Evolutionary conservation across 2,888 invertebrate species (phyloP).

Genomic region (Rhyacophila evoluta): DNA sequence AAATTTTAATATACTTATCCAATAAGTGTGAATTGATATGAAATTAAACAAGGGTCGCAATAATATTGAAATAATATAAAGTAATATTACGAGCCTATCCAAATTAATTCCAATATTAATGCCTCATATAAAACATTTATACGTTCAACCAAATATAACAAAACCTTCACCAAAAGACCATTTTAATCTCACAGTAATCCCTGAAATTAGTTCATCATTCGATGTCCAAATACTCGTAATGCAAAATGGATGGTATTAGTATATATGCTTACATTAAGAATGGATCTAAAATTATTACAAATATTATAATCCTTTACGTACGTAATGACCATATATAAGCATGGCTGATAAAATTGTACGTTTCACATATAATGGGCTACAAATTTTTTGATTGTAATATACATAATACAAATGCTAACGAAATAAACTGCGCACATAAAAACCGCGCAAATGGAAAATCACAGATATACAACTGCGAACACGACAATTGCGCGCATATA

Average conservation of each 20-base stretch:
- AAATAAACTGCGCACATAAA: too few relatives aligned
- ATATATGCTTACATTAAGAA: not conserved
- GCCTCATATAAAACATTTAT: not conserved
- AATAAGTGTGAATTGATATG: too few relatives aligned
- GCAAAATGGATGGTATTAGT: not conserved
- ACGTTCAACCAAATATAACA: not conserved
- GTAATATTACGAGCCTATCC: not conserved
- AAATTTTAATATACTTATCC: too few relatives aligned
- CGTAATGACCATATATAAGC: not conserved
- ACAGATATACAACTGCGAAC: too few relatives aligned
- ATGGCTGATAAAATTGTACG: not conserved
- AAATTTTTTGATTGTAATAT: too few relatives aligned
- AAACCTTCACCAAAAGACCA: not conserved
- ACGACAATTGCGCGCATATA: too few relatives aligned
- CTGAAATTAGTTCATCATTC: not conserved
- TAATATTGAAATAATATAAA: too few relatives aligned
- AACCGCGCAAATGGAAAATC: too few relatives aligned
- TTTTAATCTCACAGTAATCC: not conserved
- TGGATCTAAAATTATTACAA: not conserved
- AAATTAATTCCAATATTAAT: not conserved
- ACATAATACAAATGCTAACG: too few relatives aligned
- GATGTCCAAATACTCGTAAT: not conserved
- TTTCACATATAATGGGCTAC: not conserved
- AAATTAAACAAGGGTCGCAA: too few relatives aligned
- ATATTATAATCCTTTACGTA: not conserved